Conservation (phyloP, 2,888 invertebrate species). For the Philereme vetulata region DNA sequence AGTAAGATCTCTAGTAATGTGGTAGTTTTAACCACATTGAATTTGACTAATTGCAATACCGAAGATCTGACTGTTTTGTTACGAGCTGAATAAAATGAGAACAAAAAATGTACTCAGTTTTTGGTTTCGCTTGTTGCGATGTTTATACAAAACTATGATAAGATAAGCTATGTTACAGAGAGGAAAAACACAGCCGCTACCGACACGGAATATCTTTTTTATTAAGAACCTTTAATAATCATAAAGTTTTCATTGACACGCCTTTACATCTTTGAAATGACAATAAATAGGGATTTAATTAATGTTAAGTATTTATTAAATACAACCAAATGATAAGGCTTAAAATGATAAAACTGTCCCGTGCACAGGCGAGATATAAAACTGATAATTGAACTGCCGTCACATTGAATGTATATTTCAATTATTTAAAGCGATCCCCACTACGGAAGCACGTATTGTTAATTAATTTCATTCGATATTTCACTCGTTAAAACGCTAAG, state of each 20-base stretch:
- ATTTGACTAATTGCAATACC: conserved; percentile 3
- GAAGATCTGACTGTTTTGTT: not conserved
- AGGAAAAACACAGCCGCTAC: not conserved
- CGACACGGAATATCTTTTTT: not conserved
- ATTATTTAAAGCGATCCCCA: conserved; percentile 45
- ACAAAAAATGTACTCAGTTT: not conserved
- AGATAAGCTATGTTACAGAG: not conserved
- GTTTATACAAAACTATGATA: not conserved
- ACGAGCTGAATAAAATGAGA: too few relatives aligned
- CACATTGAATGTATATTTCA: conserved; percentile 50
- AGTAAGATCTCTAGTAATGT: conserved; percentile 37
- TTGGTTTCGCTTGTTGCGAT: not conserved
- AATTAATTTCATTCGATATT: conserved; percentile 67
- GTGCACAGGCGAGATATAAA: conserved; percentile 28
- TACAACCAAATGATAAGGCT: conserved; percentile 6
- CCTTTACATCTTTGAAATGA: conserved; percentile 12
- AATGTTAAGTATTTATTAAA: conserved; percentile 13
- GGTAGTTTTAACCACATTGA: conserved; percentile 8
- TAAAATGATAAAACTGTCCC: conserved; percentile 27
- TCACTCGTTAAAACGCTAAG: conserved; percentile 64
- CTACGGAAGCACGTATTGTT: conserved; percentile 57
- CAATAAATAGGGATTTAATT: conserved; percentile 21
- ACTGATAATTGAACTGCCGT: conserved; percentile 40
- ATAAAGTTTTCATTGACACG: conserved; percentile 33
- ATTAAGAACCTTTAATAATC: conserved; percentile 1